These are phyloP conservation scores for Bombus waltoni DNA, from an alignment of 1,140 invertebrate genomes.

Conservation along the genomic window DNA sequence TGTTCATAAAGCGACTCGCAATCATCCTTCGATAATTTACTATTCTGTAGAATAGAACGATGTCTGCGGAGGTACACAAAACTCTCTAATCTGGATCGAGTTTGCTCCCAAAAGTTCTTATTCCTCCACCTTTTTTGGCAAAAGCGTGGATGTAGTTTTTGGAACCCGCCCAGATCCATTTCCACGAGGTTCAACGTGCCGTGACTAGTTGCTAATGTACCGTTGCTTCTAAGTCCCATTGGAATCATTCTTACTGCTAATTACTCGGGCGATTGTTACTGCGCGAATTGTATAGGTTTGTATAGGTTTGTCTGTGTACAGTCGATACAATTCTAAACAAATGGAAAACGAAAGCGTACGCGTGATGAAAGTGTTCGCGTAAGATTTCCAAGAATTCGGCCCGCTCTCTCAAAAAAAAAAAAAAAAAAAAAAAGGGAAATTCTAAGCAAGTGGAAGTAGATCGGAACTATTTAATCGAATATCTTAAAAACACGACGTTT, in stretches of 20 bases:
- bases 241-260: not conserved
- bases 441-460: not conserved
- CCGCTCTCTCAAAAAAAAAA: too few relatives aligned
- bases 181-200: conserved; percentile 2
- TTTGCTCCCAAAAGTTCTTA: not conserved
- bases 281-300: not conserved
- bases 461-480: not conserved
- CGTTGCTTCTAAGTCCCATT: not conserved
- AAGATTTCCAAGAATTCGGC: not conserved
- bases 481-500: not conserved
- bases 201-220: conserved; percentile 8
- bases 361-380: not conserved
- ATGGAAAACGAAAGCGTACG: accelerated
- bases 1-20: not conserved
- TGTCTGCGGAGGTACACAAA: too few relatives aligned
- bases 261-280: not conserved
- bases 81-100: not conserved
- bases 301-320: too few relatives aligned
- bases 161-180: conserved; percentile 4
- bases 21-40: not conserved
- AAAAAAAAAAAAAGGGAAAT: not conserved
- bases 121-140: not conserved
- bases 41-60: not conserved
- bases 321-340: not conserved
- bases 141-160: not conserved